These are phyloP conservation scores for Cyprinodon brontotheroides DNA, from an alignment of 2,113 vertebrate species.

Conservation along the genomic window DNA sequence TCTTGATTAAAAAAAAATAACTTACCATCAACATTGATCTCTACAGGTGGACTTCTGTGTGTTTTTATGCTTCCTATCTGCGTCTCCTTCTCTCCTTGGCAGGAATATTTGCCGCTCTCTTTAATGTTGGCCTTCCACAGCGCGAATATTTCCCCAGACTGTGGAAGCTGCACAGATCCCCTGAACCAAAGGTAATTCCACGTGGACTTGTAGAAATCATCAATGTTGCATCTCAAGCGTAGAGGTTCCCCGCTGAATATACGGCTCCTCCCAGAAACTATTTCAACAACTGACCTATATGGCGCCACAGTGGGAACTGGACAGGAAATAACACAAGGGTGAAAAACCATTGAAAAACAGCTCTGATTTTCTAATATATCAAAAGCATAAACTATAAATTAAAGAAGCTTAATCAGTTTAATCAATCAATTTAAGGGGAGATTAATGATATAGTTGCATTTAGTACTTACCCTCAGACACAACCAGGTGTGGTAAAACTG, in stretches of 20 bases:
- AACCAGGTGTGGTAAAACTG: conserved; percentile 14
- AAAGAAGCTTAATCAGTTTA: background rate
- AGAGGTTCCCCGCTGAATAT: conserved; percentile 65
- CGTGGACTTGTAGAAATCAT: background rate
- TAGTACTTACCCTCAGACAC: conserved; percentile 27
- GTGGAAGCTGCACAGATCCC: conserved; percentile 13
- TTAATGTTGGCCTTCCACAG: conserved; percentile 8
- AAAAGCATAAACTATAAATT: background rate
- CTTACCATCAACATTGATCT: conserved; percentile 72
- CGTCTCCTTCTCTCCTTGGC: conserved; percentile 49
- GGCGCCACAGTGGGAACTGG: fast-evolving
- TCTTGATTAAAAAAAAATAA: background rate
- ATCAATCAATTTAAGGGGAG: background rate
- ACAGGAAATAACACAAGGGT: conserved; percentile 1
- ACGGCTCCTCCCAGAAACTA: background rate
- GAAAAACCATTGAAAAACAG: fast-evolving
- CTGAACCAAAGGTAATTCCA: conserved; percentile 73
- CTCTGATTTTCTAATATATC: background rate
- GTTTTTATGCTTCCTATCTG: conserved; percentile 7
- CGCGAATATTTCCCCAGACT: fast-evolving
- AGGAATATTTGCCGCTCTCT: conserved; percentile 59
- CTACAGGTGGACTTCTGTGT: conserved; percentile 58
- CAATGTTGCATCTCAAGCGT: conserved; percentile 56
- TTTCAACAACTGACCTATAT: conserved; percentile 16
- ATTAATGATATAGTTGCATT: background rate